Percentiles rank a stretch among this genome's conserved stretches.
Evolutionary conservation across 2,797 vertebrate genomes (phyloP).

Genomic region (Silurus lanzhouensis): DNA sequence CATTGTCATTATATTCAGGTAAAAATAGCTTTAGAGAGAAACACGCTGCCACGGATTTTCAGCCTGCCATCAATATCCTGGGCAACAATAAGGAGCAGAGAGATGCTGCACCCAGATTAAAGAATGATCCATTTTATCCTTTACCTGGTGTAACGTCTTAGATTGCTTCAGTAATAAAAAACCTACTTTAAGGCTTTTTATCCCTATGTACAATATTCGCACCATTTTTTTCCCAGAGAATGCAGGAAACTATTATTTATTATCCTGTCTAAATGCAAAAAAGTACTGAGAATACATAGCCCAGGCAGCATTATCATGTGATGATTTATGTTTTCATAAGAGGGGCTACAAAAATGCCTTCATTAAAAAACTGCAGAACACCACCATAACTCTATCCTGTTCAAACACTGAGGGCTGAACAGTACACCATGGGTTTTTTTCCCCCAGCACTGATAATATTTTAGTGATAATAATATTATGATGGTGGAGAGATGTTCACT

Average conservation of each 20-base stretch:
- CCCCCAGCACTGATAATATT: constrained; percentile 4
- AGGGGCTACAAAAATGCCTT: neutral
- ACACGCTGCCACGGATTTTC: neutral
- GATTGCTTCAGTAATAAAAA: constrained; percentile 30
- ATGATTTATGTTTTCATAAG: constrained; percentile 43
- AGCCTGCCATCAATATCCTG: constrained; percentile 10
- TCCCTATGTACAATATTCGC: neutral
- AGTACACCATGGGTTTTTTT: constrained; percentile 10
- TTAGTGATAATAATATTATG: neutral
- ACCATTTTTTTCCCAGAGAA: neutral
- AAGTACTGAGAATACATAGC: neutral
- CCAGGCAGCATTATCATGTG: neutral
- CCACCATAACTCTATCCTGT: neutral
- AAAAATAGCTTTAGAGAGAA: neutral
- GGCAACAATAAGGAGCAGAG: neutral
- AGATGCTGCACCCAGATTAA: neutral
- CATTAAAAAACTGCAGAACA: constrained; percentile 25
- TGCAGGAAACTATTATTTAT: constrained; percentile 29
- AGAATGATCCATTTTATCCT: constrained; percentile 7
- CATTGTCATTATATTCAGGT: neutral
- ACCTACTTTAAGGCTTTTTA: constrained; percentile 7
- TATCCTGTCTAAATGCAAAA: constrained; percentile 21
- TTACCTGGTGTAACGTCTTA: neutral
- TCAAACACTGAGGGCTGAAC: neutral
- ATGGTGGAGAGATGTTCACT: neutral